Base-by-base conservation (phyloP, 2,888 invertebrate species). In the Lissonota sp. region DNA sequence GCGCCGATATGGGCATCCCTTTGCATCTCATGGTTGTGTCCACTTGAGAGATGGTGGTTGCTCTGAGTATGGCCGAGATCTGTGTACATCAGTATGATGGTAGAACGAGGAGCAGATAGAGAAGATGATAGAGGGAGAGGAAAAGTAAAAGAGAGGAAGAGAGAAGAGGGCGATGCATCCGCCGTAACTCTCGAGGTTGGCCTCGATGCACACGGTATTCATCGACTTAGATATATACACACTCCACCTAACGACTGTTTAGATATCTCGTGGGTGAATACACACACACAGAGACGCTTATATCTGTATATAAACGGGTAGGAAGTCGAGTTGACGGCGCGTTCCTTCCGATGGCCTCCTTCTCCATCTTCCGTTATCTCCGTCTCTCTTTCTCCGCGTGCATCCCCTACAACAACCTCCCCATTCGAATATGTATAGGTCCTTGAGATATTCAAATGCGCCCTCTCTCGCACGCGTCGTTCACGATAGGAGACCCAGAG, bases 221-320 rank as follows among this genome's bases (percentile, higher is more conserved):
- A 80, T 83, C 77, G 77, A 67, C 62, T 66, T 78, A 71, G 76
- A 74, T 26, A 26, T 26, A 26, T 80, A 80, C 77, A 79, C 72
- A 71, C 79, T 69, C 76, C 57, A 81, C 77, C 80, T 81, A 84
- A 83, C 83, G 79, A 84, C 84, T 81, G 83, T 84, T 84, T 84
- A 84, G 80, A 83, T 83, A 83, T 77, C 76, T 81, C 79, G 49
- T 60, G 26, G 44, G 67, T 37, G 53, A 69, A 75, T 60, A 60
- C 14, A 12, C 42, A 53, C n/a, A 60, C 46, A 42, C 37, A 51
- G 12, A 74, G 14, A 74, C 46, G 40, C 42, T 49, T 73, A 75
- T 75, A 44, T 66, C 8, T 14, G 53, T 53, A 14, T 53, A 69
- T 26, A 44, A 1, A 63, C 69, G 58, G 44, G 16, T 16, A 71